Evolutionary conservation across 2,888 invertebrate species (phyloP).

Genomic region (Adelphocoris suturalis): DNA sequence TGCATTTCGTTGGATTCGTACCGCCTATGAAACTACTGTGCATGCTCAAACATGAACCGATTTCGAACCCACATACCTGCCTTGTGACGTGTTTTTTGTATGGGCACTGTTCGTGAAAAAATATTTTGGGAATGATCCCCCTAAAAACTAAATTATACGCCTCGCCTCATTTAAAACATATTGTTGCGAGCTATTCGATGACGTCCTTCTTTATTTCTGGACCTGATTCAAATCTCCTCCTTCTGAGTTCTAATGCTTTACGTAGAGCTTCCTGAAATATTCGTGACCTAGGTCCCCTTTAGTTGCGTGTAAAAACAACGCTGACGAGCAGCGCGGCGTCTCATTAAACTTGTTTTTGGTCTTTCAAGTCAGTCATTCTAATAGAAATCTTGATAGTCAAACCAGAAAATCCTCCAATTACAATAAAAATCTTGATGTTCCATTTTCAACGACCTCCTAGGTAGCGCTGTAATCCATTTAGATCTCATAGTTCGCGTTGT

Average conservation of each 20-base stretch:
- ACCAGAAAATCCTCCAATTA: no score
- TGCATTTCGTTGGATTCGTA: no score
- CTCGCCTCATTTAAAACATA: background rate
- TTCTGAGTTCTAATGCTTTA: background rate
- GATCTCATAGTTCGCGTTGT: no score
- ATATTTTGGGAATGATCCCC: no score
- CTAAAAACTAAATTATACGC: background rate
- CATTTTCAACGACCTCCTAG: no score
- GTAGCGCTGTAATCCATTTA: no score
- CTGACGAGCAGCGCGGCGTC: background rate
- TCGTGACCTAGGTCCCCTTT: slow-evolving; percentile 1
- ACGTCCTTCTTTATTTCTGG: slow-evolving; percentile 9
- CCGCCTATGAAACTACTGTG: no score
- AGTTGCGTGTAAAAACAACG: background rate
- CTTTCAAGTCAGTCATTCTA: background rate
- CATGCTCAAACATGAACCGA: no score
- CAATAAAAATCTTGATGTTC: no score
- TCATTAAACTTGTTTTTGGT: background rate
- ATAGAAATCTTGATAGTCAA: background rate
- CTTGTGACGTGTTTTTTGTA: no score
- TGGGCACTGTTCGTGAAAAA: no score
- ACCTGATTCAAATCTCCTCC: background rate
- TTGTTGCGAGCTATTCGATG: background rate
- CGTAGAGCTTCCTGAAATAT: background rate
- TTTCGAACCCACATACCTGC: no score